phyloP scores from a whole-genome alignment of 2,113 vertebrate genomes.

The Rhizomys pruinosus region DNA sequence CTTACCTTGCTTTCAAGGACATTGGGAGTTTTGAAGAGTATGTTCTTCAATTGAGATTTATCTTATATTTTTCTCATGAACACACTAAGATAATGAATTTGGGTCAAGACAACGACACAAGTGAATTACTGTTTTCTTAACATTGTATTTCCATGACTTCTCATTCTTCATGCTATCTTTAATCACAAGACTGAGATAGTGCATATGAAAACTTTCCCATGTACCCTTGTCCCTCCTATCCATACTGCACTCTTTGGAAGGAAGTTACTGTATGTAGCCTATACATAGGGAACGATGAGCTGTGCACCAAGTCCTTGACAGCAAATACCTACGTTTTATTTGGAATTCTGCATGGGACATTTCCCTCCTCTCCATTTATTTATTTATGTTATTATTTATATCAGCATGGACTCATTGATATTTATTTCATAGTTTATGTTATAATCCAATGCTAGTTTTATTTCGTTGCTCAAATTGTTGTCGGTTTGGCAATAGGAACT shows the following conservation, averaged over 20 bases:
- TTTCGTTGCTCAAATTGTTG: conserved; percentile 47
- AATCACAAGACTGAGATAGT: conserved; percentile 3
- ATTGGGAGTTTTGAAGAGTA: conserved; percentile 38
- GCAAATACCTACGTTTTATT: conserved; percentile 35
- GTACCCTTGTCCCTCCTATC: not conserved
- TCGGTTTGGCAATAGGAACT: not conserved
- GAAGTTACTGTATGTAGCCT: conserved; percentile 25
- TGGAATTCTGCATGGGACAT: not conserved
- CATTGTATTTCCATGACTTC: conserved; percentile 33
- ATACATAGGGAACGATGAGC: not conserved
- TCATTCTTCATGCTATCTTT: conserved; percentile 28
- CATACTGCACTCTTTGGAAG: conserved; percentile 29
- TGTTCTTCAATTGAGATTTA: not conserved
- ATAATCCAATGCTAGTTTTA: conserved; percentile 37
- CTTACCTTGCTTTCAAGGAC: conserved; percentile 30
- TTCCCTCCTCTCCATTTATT: conserved; percentile 61
- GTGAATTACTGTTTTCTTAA: conserved; percentile 47
- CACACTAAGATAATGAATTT: conserved; percentile 13
- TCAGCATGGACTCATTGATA: conserved; percentile 51
- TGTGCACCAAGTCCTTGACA: not conserved
- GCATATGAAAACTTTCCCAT: conserved; percentile 19
- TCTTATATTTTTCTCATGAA: conserved; percentile 42
- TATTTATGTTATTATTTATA: conserved; percentile 48
- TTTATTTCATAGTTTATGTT: conserved; percentile 64
- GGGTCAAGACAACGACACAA: not conserved